Percentiles rank a stretch among this genome's conserved stretches.
Conservation (phyloP, 2,113 vertebrate species). For the Phoxinus phoxinus region DNA sequence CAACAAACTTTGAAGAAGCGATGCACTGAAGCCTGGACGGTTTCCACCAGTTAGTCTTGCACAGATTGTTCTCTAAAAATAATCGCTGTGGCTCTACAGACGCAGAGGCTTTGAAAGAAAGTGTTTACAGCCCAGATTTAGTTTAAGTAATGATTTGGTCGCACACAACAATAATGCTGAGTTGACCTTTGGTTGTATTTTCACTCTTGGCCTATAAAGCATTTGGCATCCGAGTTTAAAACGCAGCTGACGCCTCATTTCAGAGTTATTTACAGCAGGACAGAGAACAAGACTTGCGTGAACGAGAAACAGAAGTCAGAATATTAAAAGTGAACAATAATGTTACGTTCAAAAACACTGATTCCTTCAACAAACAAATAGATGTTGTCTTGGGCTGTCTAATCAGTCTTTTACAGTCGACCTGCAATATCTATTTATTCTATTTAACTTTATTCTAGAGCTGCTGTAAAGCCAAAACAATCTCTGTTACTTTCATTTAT, state of each 20-base stretch:
- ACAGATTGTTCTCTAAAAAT: background rate
- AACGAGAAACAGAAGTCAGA: background rate
- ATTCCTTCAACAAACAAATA: background rate
- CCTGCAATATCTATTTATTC: background rate
- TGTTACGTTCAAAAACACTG: background rate
- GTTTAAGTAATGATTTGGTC: background rate
- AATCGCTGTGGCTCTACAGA: background rate
- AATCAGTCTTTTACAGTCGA: background rate
- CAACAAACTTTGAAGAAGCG: background rate
- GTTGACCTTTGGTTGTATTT: background rate
- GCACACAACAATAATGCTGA: background rate
- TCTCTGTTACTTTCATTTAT: no score
- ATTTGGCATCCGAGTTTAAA: conserved; percentile 3
- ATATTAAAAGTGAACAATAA: background rate
- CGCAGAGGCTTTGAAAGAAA: background rate
- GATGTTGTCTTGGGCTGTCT: background rate
- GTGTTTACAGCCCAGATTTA: background rate
- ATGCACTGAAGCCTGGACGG: background rate
- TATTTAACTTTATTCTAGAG: no score
- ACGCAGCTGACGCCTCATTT: background rate
- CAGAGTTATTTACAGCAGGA: background rate
- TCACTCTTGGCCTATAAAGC: background rate
- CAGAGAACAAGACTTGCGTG: background rate
- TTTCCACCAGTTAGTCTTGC: background rate
- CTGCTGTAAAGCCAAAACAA: no score